Evolutionary conservation across 2,113 vertebrate genomes (phyloP).

Genomic region (Cettia cetti): DNA sequence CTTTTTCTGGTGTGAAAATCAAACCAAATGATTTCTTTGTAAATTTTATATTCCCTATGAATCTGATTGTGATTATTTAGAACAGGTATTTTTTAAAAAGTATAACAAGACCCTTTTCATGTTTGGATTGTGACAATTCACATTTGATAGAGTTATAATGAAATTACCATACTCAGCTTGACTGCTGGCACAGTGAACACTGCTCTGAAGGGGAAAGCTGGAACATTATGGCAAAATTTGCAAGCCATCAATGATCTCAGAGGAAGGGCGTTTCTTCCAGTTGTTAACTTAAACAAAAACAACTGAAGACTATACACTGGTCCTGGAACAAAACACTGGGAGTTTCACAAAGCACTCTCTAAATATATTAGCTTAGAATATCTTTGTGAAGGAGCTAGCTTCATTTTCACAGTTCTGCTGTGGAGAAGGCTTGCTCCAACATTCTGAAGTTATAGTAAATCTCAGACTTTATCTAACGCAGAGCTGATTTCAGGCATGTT

Average conservation of each 20-base stretch:
- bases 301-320: conserved; percentile 3
- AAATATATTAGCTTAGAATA: not conserved
- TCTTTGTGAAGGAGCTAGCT: not conserved
- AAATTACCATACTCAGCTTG: not conserved
- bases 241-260: conserved; percentile 55
- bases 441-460: not conserved
- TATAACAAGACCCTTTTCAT: not conserved
- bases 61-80: not conserved
- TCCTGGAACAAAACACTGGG: not conserved
- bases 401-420: not conserved
- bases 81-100: not conserved
- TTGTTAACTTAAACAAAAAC: conserved; percentile 50
- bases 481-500: not conserved
- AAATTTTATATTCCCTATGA: not conserved
- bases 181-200: not conserved
- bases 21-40: not conserved
- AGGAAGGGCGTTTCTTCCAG: conserved; percentile 58
- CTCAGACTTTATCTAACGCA: not conserved
- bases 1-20: not conserved
- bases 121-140: not conserved
- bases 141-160: conserved; percentile 15
- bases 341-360: not conserved
- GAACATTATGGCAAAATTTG: conserved; percentile 39
- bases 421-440: not conserved
- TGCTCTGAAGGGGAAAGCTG: conserved; percentile 3